These are phyloP conservation scores for Xyrichtys novacula DNA, from an alignment of 2,797 vertebrate species.

Conservation along the genomic window DNA sequence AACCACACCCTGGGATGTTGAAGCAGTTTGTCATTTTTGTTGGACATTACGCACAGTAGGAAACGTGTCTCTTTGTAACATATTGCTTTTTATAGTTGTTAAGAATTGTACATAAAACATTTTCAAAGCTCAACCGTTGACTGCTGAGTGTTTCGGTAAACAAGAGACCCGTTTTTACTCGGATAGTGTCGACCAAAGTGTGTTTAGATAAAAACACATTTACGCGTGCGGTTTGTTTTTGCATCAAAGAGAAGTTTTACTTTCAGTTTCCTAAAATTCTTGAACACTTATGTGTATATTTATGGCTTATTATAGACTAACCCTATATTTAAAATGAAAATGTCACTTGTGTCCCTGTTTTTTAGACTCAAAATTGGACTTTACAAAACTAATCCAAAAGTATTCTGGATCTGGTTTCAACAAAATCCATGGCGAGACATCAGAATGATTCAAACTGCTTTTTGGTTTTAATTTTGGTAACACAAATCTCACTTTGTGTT, in stretches of 20 bases:
- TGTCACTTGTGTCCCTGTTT: background rate
- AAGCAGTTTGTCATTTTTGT: constrained; percentile 3
- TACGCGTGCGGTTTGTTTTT: background rate
- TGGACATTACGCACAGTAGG: background rate
- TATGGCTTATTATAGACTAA: background rate
- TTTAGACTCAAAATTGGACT: background rate
- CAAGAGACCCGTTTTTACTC: background rate
- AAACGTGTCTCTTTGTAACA: constrained; percentile 38
- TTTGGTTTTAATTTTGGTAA: background rate
- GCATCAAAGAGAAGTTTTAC: background rate
- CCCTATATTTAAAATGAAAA: background rate
- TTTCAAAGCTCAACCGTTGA: constrained; percentile 39
- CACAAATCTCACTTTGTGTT: background rate
- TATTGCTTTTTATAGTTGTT: constrained; percentile 51
- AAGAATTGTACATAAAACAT: constrained; percentile 67
- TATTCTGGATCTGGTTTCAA: background rate
- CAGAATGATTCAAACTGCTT: background rate
- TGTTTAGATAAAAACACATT: background rate
- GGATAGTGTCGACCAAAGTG: background rate
- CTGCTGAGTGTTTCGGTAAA: constrained; percentile 36
- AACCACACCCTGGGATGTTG: constrained; percentile 11
- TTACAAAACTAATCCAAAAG: background rate
- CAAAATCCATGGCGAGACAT: background rate
- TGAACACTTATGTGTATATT: background rate
- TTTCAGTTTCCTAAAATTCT: background rate